Conservation (phyloP, 2,888 invertebrate genomes). For the Volucella inflata region DNA sequence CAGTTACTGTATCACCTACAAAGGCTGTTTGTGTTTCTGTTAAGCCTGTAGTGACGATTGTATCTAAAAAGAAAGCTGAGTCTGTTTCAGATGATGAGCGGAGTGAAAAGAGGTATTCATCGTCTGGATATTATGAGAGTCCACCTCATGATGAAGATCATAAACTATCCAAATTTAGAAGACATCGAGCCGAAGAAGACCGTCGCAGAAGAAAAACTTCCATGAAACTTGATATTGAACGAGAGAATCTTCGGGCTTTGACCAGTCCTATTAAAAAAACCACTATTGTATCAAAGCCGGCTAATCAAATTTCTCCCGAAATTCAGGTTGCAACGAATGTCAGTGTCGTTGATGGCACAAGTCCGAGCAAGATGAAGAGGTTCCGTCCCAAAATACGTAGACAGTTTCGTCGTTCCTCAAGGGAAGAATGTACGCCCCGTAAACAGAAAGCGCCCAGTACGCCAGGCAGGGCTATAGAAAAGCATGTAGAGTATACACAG, state of each 20-base stretch:
- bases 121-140: slow-evolving; percentile 90
- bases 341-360: slow-evolving; percentile 79
- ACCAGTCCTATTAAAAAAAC: slow-evolving; percentile 83
- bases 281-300: slow-evolving; percentile 52
- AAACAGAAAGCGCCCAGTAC: slow-evolving; percentile 77
- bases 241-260: slow-evolving; percentile 85
- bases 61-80: slow-evolving; percentile 83
- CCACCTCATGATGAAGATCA: slow-evolving; percentile 87
- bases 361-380: slow-evolving; percentile 83
- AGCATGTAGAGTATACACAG: slow-evolving; percentile 80
- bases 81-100: slow-evolving; percentile 89
- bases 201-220: slow-evolving; percentile 89
- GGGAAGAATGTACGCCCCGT: slow-evolving; percentile 80
- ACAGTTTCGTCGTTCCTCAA: slow-evolving; percentile 81
- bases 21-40: slow-evolving; percentile 50
- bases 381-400: slow-evolving; percentile 83
- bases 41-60: slow-evolving; percentile 32
- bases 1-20: slow-evolving; percentile 46
- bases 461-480: slow-evolving; percentile 78
- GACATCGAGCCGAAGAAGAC: slow-evolving; percentile 88
- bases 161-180: slow-evolving; percentile 79
- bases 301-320: slow-evolving; percentile 80
- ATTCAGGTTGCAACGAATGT: slow-evolving; percentile 76
- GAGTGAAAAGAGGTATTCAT: slow-evolving; percentile 88
- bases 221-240: slow-evolving; percentile 90